Conservation (phyloP, 2,113 vertebrate species). For the Paracanthobrama guichenoti region DNA sequence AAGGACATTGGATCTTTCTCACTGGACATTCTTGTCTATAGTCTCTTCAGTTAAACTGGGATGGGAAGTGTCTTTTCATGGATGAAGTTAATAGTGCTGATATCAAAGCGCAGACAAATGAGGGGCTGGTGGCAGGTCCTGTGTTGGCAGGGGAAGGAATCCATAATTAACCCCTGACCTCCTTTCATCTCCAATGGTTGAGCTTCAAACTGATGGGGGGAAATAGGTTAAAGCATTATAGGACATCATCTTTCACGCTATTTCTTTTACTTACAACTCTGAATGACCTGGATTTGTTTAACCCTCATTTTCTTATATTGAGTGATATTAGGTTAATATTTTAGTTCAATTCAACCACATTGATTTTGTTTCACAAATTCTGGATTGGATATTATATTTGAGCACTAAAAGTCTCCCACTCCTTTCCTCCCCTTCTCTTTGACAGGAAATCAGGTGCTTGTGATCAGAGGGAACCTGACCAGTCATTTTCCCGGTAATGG, state of each 20-base stretch:
- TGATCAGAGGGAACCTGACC: slow-evolving; percentile 40
- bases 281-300: slow-evolving; percentile 1
- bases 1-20: not conserved
- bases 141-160: slow-evolving; percentile 66
- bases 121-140: slow-evolving; percentile 64
- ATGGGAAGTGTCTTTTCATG: slow-evolving; percentile 57
- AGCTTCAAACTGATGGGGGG: slow-evolving; percentile 48
- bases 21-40: not conserved
- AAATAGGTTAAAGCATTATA: slow-evolving; percentile 54
- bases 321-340: not conserved
- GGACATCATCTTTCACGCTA: slow-evolving; percentile 35
- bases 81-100: slow-evolving; percentile 64
- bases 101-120: slow-evolving; percentile 60
- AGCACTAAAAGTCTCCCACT: not conserved
- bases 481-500: slow-evolving; percentile 50
- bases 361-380: not conserved
- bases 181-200: slow-evolving; percentile 68
- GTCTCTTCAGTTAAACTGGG: not conserved
- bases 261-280: slow-evolving; percentile 46
- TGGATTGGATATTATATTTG: not conserved
- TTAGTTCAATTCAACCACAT: not conserved
- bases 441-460: slow-evolving; percentile 15
- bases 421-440: not conserved
- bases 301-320: slow-evolving; percentile 1
- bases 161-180: slow-evolving; percentile 71